Base-by-base conservation (phyloP, 2,797 vertebrate species). In the Helarctos malayanus region DNA sequence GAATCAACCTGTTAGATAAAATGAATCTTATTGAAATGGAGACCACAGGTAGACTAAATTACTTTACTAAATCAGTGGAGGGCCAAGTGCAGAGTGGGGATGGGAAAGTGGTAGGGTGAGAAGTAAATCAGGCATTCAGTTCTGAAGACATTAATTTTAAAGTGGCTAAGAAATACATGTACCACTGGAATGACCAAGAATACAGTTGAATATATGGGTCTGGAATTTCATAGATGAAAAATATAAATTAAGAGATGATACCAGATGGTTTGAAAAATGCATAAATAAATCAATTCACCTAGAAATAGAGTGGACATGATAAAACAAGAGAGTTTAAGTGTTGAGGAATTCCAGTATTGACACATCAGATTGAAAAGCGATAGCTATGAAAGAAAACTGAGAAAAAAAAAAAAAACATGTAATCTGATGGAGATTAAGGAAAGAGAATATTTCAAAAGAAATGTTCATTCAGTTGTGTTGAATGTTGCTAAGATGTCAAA, bases 401-500 rank as follows among this genome's bases (percentile, higher is more conserved):
- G 7, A 47, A 8, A 5, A 87, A 65, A 47, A 14, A 38, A 79
- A 27, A 3, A 82, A 56, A 32, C 3, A 89, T 38, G 1, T 0
- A 71, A 89, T 80, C 9, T 92, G 23, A 84, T 47, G 23, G 21
- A 32, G 29, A 79, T 68, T 87, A 79, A 78, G 29, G 63, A 18
- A 61, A 81, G 1, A 86, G 7, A 76, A 19, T 35, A 35, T 47
- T 78, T 71, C 29, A 80, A 89, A 79, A 29, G 23, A 92, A 81
- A 45, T 79, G 1, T 75, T 73, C 6, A 14, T 89, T 97, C 19
- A 83, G 6, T n/a, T 93, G 7, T 47, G 23, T 54, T 97, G 57
- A 95, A 75, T 81, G 47, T 65, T 93, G n/a, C n/a, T 91, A 49
- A 94, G 32, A 88, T 56, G 27, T 59, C 27, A 69, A 59, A 56